Base-by-base conservation (phyloP, 2,113 vertebrate genomes). In the Scortum barcoo region DNA sequence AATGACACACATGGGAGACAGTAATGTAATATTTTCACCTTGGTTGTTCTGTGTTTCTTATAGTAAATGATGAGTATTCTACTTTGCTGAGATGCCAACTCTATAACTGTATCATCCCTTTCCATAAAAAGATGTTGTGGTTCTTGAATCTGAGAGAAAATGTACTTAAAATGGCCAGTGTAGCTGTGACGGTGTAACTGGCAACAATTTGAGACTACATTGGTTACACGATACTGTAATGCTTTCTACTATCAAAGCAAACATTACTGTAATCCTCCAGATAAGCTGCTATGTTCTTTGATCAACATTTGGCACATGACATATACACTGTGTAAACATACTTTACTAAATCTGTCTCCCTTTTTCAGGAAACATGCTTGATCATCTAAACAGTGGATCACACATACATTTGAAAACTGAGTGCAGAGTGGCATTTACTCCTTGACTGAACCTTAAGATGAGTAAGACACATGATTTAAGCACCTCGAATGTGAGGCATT, bases 51-150 rank as follows among this genome's bases (percentile, higher is more conserved):
- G 36, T 70, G 24, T 28, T 26, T 10, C 9, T 57, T 4, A 30
- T 1, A 46, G 24, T 72, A n/a, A 60, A 60, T 48, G 42, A 46
- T 5, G 11, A 46, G 38, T 9, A 14, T 68, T 51, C 56, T 22
- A 71, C 36, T 30, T 66, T 13, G 2, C 12, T 42, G 42, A 2
- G 4, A 36, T 16, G 28, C 13, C 33, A 14, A 16, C 24, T 38
- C 51, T 46, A 36, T 33, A n/a, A 20, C 51, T 79, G 57, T 67
- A 76, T 74, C 62, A 66, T 50, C 11, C 63, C 57, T 51, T 61
- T 63, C 74, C 53, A 79, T 84, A 85, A 92, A 88, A 12, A 80
- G 81, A 86, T 83, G 80, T 26, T 61, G 66, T 22, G 62, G 76
- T 83, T 84, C 79, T 44, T 70, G 38, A 62, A 61, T 36, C 42